Evolutionary conservation across 2,797 vertebrate genomes (phyloP).

Genomic region (Pampus argenteus): DNA sequence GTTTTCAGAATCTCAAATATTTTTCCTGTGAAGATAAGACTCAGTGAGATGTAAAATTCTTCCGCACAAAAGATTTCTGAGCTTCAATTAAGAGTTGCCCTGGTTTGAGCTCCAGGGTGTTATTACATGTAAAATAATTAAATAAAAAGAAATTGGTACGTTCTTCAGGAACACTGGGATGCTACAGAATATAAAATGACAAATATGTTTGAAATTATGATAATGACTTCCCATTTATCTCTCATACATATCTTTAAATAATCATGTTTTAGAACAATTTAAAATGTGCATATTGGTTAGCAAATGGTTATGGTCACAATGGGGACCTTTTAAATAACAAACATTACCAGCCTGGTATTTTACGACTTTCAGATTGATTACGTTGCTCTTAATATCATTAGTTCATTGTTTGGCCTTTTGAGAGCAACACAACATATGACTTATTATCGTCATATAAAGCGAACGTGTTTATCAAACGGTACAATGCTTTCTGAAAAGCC

Average conservation of each 20-base stretch:
- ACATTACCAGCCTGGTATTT: conserved; percentile 38
- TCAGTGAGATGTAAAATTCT: conserved; percentile 21
- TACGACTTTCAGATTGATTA: too few species aligned
- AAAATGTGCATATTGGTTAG: conserved; percentile 39
- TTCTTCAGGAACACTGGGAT: conserved; percentile 9
- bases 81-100: conserved; percentile 9
- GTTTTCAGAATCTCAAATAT: conserved; percentile 3
- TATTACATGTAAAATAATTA: conserved; percentile 3
- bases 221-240: conserved; percentile 37
- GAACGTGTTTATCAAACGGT: neutral
- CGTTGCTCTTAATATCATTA: too few species aligned
- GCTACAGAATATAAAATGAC: conserved; percentile 22
- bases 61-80: conserved; percentile 20
- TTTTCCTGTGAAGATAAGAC: conserved; percentile 7
- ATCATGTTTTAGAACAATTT: conserved; percentile 55
- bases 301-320: conserved; percentile 33
- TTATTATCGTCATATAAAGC: neutral
- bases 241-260: conserved; percentile 32
- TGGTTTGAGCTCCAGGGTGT: conserved; percentile 28
- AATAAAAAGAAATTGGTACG: conserved; percentile 3
- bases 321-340: conserved; percentile 54
- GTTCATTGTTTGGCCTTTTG: neutral
- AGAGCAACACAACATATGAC: neutral
- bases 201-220: conserved; percentile 44
- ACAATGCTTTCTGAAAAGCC: neutral